A percentile compares a stretch with the other conserved stretches of the same genome.
phyloP scores from a whole-genome alignment of 1,140 invertebrate species.

The Lethrus apterus region DNA sequence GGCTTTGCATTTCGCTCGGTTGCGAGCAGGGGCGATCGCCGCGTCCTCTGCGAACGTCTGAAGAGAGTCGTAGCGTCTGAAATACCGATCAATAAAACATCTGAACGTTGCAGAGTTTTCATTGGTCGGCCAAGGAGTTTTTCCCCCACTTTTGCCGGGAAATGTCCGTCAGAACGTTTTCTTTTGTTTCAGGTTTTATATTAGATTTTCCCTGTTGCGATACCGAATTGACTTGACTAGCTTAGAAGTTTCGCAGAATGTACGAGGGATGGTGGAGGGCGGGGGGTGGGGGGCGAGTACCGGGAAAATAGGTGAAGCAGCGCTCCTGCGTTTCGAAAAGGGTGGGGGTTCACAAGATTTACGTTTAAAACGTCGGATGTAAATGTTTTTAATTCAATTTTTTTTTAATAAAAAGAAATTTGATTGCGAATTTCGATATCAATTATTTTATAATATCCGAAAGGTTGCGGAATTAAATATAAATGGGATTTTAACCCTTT shows the following conservation, averaged over 20 bases:
- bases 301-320: no score
- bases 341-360: no score
- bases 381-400: no score
- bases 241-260: conserved; percentile 13
- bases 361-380: no score
- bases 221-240: conserved; percentile 15
- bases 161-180: conserved; percentile 35
- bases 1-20: conserved; percentile 1
- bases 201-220: conserved; percentile 26
- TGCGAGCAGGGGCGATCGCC: conserved; percentile 21
- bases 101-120: conserved; percentile 32
- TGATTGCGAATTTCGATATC: no score
- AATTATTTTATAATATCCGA: no score
- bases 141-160: conserved; percentile 34
- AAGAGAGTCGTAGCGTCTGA: conserved; percentile 30
- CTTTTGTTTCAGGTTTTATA: conserved; percentile 35
- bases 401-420: no score
- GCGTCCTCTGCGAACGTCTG: conserved; percentile 26
- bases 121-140: conserved; percentile 34
- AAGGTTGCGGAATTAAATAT: no score
- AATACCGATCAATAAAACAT: conserved; percentile 35
- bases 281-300: background rate
- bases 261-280: background rate
- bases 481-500: no score
- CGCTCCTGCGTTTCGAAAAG: no score